Conservation (phyloP, 2,888 invertebrate genomes). For the Callimorpha dominula region DNA sequence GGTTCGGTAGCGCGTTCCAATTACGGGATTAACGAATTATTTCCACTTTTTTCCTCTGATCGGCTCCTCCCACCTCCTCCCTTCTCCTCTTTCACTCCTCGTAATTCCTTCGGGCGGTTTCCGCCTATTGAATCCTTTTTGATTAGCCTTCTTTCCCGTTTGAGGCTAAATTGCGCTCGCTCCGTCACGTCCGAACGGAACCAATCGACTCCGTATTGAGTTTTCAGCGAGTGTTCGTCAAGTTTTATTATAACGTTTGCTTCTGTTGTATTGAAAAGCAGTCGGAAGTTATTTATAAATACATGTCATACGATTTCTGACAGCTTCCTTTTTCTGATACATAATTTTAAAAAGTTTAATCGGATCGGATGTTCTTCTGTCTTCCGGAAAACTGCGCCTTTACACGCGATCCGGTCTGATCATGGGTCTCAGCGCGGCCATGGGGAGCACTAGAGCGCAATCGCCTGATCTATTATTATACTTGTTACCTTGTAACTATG, state of each 20-base stretch:
- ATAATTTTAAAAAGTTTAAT: background rate
- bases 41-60: constrained; percentile 80
- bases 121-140: constrained; percentile 86
- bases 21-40: constrained; percentile 87
- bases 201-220: constrained; percentile 72
- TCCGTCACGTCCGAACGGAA: constrained; percentile 66
- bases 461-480: background rate
- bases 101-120: constrained; percentile 75
- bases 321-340: background rate
- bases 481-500: no score
- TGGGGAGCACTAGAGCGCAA: background rate
- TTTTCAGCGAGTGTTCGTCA: constrained; percentile 67
- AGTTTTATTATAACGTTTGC: constrained; percentile 29
- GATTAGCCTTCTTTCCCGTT: constrained; percentile 85
- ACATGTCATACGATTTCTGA: background rate
- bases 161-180: constrained; percentile 76
- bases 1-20: constrained; percentile 86
- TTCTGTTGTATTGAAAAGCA: constrained; percentile 5
- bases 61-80: constrained; percentile 50
- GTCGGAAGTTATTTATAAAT: background rate
- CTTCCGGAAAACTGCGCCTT: no score
- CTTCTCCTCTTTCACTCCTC: constrained; percentile 49
- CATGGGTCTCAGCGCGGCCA: no score
- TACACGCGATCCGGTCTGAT: no score
- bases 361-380: no score